Evolutionary conservation across 2,113 vertebrate genomes (phyloP).

Genomic region (Guaruba guarouba): DNA sequence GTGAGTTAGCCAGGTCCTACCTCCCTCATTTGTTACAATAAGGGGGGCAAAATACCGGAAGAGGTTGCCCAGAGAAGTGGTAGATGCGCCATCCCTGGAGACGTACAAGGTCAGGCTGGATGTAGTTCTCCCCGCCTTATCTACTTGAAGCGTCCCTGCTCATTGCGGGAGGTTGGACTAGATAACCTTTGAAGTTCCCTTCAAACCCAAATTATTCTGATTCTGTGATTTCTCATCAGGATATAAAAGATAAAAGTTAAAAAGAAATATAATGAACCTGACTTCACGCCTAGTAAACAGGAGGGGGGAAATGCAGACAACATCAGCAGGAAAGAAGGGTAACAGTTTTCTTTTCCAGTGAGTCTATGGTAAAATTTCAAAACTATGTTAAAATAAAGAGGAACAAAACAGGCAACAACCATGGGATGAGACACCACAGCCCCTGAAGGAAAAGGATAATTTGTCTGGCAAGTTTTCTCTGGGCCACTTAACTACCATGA

Average conservation of each 20-base stretch:
- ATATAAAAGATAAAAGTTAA: background rate
- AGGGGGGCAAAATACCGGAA: background rate
- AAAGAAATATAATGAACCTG: background rate
- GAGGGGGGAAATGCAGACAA: background rate
- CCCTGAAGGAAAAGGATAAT: background rate
- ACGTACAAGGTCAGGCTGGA: background rate
- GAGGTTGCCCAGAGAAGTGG: background rate
- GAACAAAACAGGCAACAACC: background rate
- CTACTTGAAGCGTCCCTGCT: background rate
- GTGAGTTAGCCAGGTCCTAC: background rate
- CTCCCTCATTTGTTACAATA: background rate
- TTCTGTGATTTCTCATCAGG: background rate
- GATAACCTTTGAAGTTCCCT: background rate
- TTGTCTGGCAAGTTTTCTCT: background rate
- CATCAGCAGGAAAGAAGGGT: background rate
- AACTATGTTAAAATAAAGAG: background rate
- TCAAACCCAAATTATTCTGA: background rate
- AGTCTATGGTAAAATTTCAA: background rate
- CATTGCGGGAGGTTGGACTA: background rate
- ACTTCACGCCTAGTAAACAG: background rate
- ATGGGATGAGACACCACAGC: accelerated
- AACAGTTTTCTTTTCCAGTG: background rate
- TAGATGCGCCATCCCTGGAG: background rate
- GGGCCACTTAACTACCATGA: background rate
- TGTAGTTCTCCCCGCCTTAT: background rate